These are phyloP conservation scores for Corvus moneduloides DNA, from an alignment of 2,113 vertebrate genomes.

Conservation along the genomic window DNA sequence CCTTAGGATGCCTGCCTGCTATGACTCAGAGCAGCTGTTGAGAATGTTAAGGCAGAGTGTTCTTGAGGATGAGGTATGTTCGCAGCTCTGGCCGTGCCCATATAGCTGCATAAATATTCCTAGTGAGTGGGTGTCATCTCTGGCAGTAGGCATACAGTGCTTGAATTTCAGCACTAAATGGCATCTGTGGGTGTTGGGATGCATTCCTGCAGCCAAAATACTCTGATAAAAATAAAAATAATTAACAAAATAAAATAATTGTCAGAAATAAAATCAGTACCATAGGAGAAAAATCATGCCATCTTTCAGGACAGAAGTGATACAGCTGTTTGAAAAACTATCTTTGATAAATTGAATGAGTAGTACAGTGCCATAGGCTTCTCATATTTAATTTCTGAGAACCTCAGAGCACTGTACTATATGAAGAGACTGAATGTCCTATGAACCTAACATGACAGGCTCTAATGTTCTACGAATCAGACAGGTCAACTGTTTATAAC, in stretches of 20 bases:
- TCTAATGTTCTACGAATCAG: neutral
- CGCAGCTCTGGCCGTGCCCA: neutral
- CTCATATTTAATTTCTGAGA: slow-evolving; percentile 7
- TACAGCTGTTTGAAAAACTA: neutral
- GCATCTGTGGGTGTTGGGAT: slow-evolving; percentile 7
- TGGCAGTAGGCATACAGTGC: neutral
- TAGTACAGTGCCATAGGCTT: neutral
- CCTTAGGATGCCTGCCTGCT: neutral
- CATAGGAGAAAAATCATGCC: neutral
- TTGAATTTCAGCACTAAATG: slow-evolving; percentile 56
- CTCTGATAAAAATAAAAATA: neutral
- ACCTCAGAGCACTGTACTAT: neutral
- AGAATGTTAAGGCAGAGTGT: neutral
- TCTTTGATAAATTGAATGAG: neutral
- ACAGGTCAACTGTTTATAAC: neutral
- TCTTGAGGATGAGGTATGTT: slow-evolving; percentile 16
- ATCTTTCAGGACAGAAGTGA: neutral
- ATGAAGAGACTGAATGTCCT: neutral
- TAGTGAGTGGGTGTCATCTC: slow-evolving; percentile 39
- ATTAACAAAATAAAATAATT: neutral
- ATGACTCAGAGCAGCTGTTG: slow-evolving; percentile 51
- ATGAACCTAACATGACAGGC: neutral
- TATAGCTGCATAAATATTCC: slow-evolving; percentile 29
- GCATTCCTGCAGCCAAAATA: slow-evolving; percentile 4
- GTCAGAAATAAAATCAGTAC: neutral